Percentiles rank a stretch among this genome's conserved stretches.
Evolutionary conservation across 2,888 invertebrate species (phyloP).

Genomic region (Biston betularia): DNA sequence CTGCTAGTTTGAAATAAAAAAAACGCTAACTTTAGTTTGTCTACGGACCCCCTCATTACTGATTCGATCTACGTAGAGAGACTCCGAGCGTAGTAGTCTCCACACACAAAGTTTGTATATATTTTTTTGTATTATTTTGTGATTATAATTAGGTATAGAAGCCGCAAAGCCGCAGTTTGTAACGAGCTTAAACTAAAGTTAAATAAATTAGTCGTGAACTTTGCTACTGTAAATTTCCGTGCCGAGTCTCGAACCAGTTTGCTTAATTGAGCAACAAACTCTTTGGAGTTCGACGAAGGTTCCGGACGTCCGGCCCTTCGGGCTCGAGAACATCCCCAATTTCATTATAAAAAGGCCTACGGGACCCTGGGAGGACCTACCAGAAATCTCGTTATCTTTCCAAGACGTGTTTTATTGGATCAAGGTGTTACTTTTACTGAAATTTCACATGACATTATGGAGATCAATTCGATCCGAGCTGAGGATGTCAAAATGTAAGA

Average conservation of each 20-base stretch:
- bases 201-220: neutral
- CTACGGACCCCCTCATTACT: no score
- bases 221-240: slow-evolving; percentile 15
- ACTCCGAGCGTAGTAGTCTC: no score
- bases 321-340: slow-evolving; percentile 52
- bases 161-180: no score
- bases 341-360: slow-evolving; percentile 62
- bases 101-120: no score
- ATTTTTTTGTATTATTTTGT: no score
- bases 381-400: slow-evolving; percentile 60
- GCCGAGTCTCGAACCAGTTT: slow-evolving; percentile 50
- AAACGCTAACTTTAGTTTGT: no score
- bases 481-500: slow-evolving; percentile 15
- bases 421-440: slow-evolving; percentile 54
- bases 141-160: no score
- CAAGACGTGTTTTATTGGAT: slow-evolving; percentile 59
- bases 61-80: no score
- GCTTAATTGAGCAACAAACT: slow-evolving; percentile 70
- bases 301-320: slow-evolving; percentile 63
- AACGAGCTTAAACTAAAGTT: no score
- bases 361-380: slow-evolving; percentile 30
- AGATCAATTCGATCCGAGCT: slow-evolving; percentile 28
- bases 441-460: slow-evolving; percentile 44
- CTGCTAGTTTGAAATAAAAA: no score
- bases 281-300: slow-evolving; percentile 58